Base-by-base conservation (phyloP, 2,888 invertebrate species). In the Leptopilina syphax region DNA sequence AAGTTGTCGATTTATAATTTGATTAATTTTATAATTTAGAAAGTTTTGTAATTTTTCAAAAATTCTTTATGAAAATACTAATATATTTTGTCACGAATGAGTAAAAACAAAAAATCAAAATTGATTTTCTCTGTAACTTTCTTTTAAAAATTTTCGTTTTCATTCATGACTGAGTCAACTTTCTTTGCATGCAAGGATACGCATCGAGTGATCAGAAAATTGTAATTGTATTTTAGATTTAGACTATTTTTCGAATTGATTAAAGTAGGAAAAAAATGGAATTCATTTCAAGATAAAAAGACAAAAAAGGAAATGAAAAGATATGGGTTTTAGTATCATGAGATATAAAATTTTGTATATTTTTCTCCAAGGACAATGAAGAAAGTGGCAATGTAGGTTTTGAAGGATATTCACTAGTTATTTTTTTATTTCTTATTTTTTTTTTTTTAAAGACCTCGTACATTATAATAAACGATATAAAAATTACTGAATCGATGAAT, bases 131-230 rank as follows among this genome's bases (percentile, higher is more conserved):
- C 70, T n/a, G 34, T 50, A 10, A 70, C 50, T 54, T 70, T 50
- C 70, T 27, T 70, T 70, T 27, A 1, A 0, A 18, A 66, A 70
- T 70, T 70, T 70, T 70, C 4, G 24, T 70, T 70, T 50, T 70
- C 68, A 70, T 70, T 70, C 68, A 70, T 68, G 27, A 24, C 24
- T 68, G 18, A 68, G 10, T 50, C 13, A 50, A 68, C 68, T 68
- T 68, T 50, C 47, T 47, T 67, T 41, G n/a, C 1, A 24, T 47
- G 8, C 13, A 44, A 67, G 27, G 50, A 54, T 50, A 13, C 68
- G 50, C 50, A 27, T 70, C 70, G 70, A 27, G 27, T 70, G 27
- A 70, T 13, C 70, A 13, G 54, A 70, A 70, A 70, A 70, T 54
- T 70, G 63, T 63, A 12, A 34, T 70, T 50, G n/a, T 12, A 50